Percentiles rank a stretch among this genome's conserved stretches.
phyloP scores from a whole-genome alignment of 2,113 vertebrate genomes.

The Indicator maculatus region DNA sequence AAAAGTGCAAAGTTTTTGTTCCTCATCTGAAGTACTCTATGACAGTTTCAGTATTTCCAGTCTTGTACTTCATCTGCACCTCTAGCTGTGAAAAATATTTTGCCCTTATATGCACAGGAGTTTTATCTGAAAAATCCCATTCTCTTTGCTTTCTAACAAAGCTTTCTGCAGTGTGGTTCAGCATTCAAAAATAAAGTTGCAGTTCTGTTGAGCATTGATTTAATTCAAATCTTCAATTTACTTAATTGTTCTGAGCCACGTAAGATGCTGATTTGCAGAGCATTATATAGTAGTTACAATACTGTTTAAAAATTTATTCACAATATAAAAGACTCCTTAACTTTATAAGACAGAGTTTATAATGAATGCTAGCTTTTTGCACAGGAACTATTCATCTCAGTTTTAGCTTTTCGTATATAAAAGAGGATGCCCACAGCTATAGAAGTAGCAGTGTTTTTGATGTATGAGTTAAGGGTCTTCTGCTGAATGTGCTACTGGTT shows the following conservation, averaged over 20 bases:
- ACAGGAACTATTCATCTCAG: neutral
- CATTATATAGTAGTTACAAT: constrained; percentile 2
- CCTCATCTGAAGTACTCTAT: neutral
- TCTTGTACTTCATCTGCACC: neutral
- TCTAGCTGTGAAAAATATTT: constrained; percentile 6
- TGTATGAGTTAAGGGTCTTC: neutral
- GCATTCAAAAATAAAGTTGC: constrained; percentile 17
- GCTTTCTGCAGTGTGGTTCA: neutral
- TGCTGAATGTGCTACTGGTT: neutral
- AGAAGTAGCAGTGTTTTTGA: neutral
- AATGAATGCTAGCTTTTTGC: neutral
- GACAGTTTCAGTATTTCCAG: neutral
- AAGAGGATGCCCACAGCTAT: neutral
- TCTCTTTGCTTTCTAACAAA: constrained; percentile 43
- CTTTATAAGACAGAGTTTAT: neutral
- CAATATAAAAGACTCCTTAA: neutral
- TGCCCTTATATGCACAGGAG: neutral
- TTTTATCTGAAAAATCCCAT: constrained; percentile 16
- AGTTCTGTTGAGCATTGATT: constrained; percentile 1
- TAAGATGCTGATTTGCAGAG: constrained; percentile 7
- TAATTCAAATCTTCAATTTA: constrained; percentile 2
- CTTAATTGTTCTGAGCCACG: neutral
- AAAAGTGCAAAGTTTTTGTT: neutral
- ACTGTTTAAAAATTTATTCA: neutral
- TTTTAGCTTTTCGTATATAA: neutral